These are phyloP conservation scores for Acropternis orthonyx DNA, from an alignment of 2,797 vertebrate species.

Conservation along the genomic window DNA sequence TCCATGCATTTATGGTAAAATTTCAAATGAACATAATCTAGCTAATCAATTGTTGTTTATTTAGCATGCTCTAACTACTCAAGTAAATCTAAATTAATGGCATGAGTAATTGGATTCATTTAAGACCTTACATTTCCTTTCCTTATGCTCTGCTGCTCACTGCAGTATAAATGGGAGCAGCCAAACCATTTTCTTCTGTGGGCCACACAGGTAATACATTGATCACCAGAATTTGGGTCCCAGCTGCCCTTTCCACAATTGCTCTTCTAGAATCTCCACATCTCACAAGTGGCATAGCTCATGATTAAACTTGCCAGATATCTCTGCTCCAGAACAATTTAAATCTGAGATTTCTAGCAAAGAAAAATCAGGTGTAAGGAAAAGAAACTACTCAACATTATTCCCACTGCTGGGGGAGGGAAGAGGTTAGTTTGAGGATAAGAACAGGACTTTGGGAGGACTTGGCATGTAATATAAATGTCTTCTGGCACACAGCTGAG, in stretches of 20 bases:
- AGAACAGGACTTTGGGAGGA: neutral
- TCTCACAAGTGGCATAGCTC: neutral
- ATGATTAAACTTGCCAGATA: neutral
- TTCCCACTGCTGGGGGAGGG: neutral
- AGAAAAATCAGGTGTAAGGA: neutral
- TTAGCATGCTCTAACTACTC: conserved; percentile 34
- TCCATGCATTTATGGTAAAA: conserved; percentile 26
- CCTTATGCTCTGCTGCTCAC: neutral
- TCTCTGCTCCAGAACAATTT: neutral
- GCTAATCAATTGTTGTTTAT: conserved; percentile 59
- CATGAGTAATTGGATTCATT: conserved; percentile 63
- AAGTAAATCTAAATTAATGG: conserved; percentile 63
- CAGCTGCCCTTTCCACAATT: neutral
- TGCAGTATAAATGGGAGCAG: neutral
- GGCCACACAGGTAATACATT: neutral
- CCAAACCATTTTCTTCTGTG: neutral
- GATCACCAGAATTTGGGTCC: neutral
- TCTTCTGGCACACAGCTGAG: neutral
- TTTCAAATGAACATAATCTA: conserved; percentile 56
- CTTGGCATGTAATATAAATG: neutral
- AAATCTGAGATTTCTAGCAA: neutral
- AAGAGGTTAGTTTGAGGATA: neutral
- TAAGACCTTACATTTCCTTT: conserved; percentile 31
- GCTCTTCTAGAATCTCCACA: neutral
- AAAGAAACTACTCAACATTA: neutral